phyloP scores from a whole-genome alignment of 2,113 vertebrate species.

The Datnioides undecimradiatus region DNA sequence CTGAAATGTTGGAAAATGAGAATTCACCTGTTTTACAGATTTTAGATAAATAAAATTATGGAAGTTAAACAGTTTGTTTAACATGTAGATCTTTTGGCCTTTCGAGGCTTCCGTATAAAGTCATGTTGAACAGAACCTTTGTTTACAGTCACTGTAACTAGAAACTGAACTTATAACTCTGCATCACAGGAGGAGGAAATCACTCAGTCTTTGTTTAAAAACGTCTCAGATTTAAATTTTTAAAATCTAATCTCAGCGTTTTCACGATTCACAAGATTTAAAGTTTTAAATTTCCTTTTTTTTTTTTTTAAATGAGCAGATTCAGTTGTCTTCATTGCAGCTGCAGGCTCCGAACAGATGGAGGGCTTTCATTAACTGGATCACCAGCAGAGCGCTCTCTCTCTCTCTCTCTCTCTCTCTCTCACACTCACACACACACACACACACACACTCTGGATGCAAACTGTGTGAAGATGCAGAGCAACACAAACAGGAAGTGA shows the following conservation, averaged over 20 bases:
- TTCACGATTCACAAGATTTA: not conserved
- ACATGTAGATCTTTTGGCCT: no score
- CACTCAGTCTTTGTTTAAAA: no score
- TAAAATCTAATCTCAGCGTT: not conserved
- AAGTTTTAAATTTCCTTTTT: not conserved
- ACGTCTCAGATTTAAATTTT: not conserved
- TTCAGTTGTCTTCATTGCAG: slow-evolving; percentile 38
- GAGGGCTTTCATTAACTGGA: slow-evolving; percentile 51
- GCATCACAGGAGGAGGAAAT: no score
- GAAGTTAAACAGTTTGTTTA: no score
- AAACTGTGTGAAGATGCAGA: not conserved
- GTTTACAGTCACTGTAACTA: no score
- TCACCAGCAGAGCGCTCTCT: slow-evolving; percentile 14
- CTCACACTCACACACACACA: not conserved
- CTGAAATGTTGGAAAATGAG: no score
- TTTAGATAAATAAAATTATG: no score
- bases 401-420: slow-evolving; percentile 13
- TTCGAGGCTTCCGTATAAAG: no score
- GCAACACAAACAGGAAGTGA: not conserved
- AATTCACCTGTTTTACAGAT: no score
- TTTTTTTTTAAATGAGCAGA: slow-evolving; percentile 23
- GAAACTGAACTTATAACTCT: no score
- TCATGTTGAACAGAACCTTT: no score
- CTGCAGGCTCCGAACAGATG: slow-evolving; percentile 41
- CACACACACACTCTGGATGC: not conserved